phyloP scores from a whole-genome alignment of 2,888 invertebrate genomes.

The Machimus rusticus region DNA sequence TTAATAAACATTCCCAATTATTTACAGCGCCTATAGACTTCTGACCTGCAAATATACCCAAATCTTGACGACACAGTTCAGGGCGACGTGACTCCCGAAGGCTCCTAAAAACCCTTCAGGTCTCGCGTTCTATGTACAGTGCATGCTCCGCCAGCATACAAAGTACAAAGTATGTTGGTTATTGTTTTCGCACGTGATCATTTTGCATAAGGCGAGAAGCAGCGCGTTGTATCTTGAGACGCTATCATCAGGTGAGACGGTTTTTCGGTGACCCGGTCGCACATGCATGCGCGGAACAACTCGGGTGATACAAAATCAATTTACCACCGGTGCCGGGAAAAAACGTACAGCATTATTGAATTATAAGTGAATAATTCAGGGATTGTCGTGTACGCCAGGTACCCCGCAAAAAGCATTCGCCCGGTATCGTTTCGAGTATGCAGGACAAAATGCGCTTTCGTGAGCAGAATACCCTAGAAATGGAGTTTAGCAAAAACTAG shows the following conservation, averaged over 20 bases:
- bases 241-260: conserved; percentile 13
- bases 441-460: neutral
- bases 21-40: neutral
- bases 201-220: conserved; percentile 7
- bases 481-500: neutral
- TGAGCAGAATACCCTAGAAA: neutral
- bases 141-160: neutral
- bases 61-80: neutral
- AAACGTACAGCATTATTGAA: conserved; percentile 26
- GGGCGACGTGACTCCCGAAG: neutral
- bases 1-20: neutral
- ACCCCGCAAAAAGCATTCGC: neutral
- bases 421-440: neutral
- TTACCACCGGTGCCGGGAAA: neutral
- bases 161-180: conserved; percentile 24
- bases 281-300: neutral
- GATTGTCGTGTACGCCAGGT: neutral
- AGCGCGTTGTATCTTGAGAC: neutral
- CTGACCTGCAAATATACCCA: neutral
- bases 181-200: conserved; percentile 39
- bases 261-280: neutral
- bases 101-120: neutral
- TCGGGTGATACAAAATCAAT: conserved; percentile 27
- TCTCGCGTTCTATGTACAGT: neutral
- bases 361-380: conserved; percentile 14